Evolutionary conservation across 2,113 vertebrate genomes (phyloP).

Genomic region (Equus quagga): DNA sequence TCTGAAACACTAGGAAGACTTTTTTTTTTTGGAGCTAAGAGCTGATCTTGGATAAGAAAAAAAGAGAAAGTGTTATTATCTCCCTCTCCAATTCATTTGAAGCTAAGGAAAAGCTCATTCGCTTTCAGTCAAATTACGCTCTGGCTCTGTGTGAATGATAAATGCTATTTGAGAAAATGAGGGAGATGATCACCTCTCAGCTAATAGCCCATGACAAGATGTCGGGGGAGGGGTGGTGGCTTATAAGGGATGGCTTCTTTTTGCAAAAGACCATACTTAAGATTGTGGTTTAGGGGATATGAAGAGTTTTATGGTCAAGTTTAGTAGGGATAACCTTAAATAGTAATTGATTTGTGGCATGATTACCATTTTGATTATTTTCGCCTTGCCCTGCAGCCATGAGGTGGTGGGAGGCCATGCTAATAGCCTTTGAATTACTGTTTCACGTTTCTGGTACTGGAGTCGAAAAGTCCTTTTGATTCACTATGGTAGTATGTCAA

Average conservation of each 20-base stretch:
- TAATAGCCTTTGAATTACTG: conserved; percentile 62
- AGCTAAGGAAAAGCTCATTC: conserved; percentile 57
- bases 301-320: conserved; percentile 14
- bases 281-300: background rate
- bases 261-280: background rate
- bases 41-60: conserved; percentile 28
- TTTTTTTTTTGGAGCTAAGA: background rate
- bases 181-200: background rate
- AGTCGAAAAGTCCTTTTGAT: conserved; percentile 37
- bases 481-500: background rate
- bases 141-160: conserved; percentile 62
- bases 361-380: conserved; percentile 65
- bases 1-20: conserved; percentile 13
- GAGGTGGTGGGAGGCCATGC: background rate
- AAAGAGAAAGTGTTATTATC: conserved; percentile 62
- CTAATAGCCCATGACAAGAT: conserved; percentile 42
- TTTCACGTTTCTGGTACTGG: conserved; percentile 12
- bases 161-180: conserved; percentile 72
- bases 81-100: conserved; percentile 63
- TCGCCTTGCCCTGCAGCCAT: background rate
- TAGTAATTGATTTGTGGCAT: conserved; percentile 48
- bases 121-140: conserved; percentile 69
- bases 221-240: background rate
- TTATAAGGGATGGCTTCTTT: background rate
- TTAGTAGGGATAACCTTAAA: background rate